Evolutionary conservation across 2,888 invertebrate genomes (phyloP).

Genomic region (Drosophila antonietae): DNA sequence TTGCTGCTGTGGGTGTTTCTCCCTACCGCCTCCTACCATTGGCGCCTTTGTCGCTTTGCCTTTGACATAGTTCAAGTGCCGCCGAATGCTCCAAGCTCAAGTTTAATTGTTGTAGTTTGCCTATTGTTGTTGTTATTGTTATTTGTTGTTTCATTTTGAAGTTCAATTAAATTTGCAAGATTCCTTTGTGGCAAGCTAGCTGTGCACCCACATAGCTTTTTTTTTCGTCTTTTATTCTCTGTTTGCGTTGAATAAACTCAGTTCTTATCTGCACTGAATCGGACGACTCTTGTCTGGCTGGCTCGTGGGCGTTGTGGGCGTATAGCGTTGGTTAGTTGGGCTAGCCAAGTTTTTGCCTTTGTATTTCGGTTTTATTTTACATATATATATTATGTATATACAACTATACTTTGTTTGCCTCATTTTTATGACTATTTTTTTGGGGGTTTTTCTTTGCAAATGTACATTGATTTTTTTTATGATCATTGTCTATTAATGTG

Average conservation of each 20-base stretch:
- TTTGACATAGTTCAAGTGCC: slow-evolving; percentile 68
- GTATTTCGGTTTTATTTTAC: slow-evolving; percentile 7
- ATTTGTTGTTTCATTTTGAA: slow-evolving; percentile 47
- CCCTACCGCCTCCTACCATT: background rate
- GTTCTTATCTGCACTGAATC: slow-evolving; percentile 50
- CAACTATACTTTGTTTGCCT: slow-evolving; percentile 1
- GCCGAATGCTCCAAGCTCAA: slow-evolving; percentile 17
- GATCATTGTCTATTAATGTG: slow-evolving; percentile 34
- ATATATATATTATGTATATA: background rate
- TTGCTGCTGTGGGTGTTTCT: background rate
- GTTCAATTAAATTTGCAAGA: slow-evolving; percentile 67
- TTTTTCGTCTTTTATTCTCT: background rate
- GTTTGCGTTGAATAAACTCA: slow-evolving; percentile 24
- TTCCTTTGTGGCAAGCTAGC: slow-evolving; percentile 35
- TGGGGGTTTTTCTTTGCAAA: slow-evolving; percentile 10
- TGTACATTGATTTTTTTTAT: slow-evolving; percentile 35
- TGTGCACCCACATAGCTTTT: background rate
- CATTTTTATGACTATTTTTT: slow-evolving; percentile 25
- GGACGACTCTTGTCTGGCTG: slow-evolving; percentile 12
- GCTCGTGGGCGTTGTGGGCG: slow-evolving; percentile 18
- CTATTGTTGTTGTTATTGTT: background rate
- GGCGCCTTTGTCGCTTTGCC: slow-evolving; percentile 53
- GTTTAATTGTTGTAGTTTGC: slow-evolving; percentile 20
- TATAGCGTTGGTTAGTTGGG: slow-evolving; percentile 7
- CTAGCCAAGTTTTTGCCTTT: slow-evolving; percentile 30